These are phyloP conservation scores for Drosophila neotestacea DNA, from an alignment of 2,888 invertebrate species.

Conservation along the genomic window DNA sequence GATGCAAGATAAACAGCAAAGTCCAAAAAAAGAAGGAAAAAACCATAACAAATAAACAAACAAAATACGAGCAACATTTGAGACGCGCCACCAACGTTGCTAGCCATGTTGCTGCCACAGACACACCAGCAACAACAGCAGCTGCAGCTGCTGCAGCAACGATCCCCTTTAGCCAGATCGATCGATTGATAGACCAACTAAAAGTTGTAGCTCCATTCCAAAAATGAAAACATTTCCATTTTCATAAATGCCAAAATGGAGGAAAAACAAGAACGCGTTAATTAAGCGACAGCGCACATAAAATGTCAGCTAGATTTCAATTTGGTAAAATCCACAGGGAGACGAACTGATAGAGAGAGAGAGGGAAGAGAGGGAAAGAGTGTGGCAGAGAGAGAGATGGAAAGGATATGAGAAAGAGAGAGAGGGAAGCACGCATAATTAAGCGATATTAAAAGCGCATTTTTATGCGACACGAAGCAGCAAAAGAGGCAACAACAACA, in stretches of 20 bases:
- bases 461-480: conserved; percentile 75
- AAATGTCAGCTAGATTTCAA: conserved; percentile 71
- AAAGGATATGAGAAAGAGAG: not conserved
- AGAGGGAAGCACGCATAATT: conserved; percentile 61
- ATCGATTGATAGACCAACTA: conserved; percentile 32
- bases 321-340: conserved; percentile 41
- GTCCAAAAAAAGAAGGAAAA: conserved; percentile 17
- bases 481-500: conserved; percentile 41
- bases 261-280: conserved; percentile 56
- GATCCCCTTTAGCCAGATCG: conserved; percentile 26
- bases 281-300: conserved; percentile 72
- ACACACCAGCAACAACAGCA: conserved; percentile 22
- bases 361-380: not conserved
- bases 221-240: conserved; percentile 78
- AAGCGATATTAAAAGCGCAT: conserved; percentile 78
- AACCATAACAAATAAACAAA: conserved; percentile 36
- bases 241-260: conserved; percentile 66
- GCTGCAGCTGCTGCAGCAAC: conserved; percentile 26
- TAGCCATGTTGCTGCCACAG: conserved; percentile 24
- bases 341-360: not conserved
- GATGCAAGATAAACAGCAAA: conserved; percentile 67
- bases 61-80: conserved; percentile 33
- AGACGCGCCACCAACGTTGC: conserved; percentile 56
- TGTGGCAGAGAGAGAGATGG: not conserved
- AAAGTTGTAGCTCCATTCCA: conserved; percentile 1